Conservation (phyloP, 2,113 vertebrate genomes). For the Nematolebias whitei region DNA sequence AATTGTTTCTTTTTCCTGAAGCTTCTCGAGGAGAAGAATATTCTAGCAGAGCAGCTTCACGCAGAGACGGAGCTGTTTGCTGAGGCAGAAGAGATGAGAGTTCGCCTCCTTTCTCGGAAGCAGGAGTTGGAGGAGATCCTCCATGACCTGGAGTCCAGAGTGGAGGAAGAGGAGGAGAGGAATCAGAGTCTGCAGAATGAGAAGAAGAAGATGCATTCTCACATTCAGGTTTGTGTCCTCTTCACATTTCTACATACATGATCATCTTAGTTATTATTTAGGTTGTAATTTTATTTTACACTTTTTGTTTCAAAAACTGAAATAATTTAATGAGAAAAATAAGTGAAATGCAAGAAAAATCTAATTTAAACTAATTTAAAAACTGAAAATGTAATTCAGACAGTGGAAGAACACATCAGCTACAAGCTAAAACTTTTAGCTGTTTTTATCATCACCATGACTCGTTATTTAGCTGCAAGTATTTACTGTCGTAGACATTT, state of each 20-base stretch:
- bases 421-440: too few relatives aligned
- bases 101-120: conserved; percentile 93
- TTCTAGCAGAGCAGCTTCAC: conserved; percentile 95
- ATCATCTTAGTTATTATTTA: background rate
- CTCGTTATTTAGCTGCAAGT: too few relatives aligned
- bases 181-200: conserved; percentile 95
- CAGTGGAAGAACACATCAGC: too few relatives aligned
- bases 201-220: conserved; percentile 98
- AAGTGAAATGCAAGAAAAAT: too few relatives aligned
- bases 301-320: too few relatives aligned
- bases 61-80: conserved; percentile 97
- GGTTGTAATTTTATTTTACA: too few relatives aligned
- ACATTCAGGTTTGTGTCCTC: conserved; percentile 87
- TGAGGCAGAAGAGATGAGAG: conserved; percentile 97
- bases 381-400: too few relatives aligned
- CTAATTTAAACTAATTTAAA: too few relatives aligned
- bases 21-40: conserved; percentile 97
- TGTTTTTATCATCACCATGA: too few relatives aligned
- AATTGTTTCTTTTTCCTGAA: conserved; percentile 20
- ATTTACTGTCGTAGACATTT: too few relatives aligned
- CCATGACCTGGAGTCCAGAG: conserved; percentile 94
- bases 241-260: background rate
- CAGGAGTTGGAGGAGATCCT: conserved; percentile 97
- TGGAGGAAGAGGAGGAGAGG: conserved; percentile 97
- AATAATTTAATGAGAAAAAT: too few relatives aligned